Evolutionary conservation across 2,888 invertebrate genomes (phyloP).

Genomic region (Hydrotaea diabolus): DNA sequence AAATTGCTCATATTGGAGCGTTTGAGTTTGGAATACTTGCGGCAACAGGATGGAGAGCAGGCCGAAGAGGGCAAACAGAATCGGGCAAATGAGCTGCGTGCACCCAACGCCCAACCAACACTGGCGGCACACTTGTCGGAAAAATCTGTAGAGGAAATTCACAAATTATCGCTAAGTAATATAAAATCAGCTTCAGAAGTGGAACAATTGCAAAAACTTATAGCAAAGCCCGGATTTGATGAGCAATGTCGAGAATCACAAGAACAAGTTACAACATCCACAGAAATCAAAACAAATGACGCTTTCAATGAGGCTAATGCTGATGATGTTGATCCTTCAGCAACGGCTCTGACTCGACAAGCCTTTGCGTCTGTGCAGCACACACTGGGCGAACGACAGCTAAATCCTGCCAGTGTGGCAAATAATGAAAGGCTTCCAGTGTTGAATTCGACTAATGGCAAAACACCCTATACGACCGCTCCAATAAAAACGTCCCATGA

Average conservation of each 20-base stretch:
- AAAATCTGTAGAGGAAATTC: background rate
- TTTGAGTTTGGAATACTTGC: constrained; percentile 81
- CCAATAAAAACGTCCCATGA: background rate
- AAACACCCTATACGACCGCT: background rate
- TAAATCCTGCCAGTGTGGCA: background rate
- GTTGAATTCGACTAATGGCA: background rate
- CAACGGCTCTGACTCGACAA: too few relatives aligned
- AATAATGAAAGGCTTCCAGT: background rate
- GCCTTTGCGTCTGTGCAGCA: background rate
- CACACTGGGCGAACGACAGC: background rate
- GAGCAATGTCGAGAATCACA: background rate
- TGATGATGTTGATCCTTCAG: background rate
- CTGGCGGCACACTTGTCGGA: too few relatives aligned
- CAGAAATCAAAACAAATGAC: too few relatives aligned
- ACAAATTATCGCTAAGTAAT: constrained; percentile 56
- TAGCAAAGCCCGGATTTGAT: constrained; percentile 65
- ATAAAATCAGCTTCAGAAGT: constrained; percentile 68
- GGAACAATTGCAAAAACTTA: constrained; percentile 66
- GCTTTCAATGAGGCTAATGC: background rate
- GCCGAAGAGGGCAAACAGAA: background rate
- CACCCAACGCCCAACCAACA: constrained; percentile 40
- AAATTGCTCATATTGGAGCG: constrained; percentile 83
- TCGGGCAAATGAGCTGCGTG: background rate
- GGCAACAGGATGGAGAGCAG: constrained; percentile 44
- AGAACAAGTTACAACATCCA: too few relatives aligned